Base-by-base conservation (phyloP, 2,113 vertebrate genomes). In the Otolemur garnettii region DNA sequence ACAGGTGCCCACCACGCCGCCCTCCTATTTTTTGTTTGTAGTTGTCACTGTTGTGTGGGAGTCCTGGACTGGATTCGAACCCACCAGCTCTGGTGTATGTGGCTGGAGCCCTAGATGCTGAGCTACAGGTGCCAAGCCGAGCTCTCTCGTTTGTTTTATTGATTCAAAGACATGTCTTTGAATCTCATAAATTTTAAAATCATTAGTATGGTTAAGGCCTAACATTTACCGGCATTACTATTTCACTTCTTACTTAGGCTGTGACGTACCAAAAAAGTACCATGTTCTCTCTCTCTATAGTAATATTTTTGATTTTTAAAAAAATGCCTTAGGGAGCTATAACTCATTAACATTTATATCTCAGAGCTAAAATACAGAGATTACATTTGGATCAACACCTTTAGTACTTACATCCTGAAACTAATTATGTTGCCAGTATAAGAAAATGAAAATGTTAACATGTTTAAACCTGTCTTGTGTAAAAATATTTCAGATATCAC, bases 311-410 rank as follows among this genome's bases (percentile, higher is more conserved):
- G 24, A 94, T 62, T 62, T 66, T 57, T 55, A 57, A 92, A 75
- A 95, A 80, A 95, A 80, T 94, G 79, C 38, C 60, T 94, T 82
- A 14, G 6, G 78, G 38, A 97, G 59, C 81, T 45, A 24, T 80
- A 86, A 93, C 95, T 96, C 97, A 35, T 92, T 98, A 98, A 98
- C 98, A 98, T 98, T 98, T 98, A 93, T 97, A 93, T 96, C 97
- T 95, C 96, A 96, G 97, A 94, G 93, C 91, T 98, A 97, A 98
- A 98, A 97, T 95, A 87, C 24, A 21, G 87, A 98, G 97, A 98
- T 98, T 98, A 98, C 91, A 90, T 87, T 98, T 97, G 97, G 95
- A 98, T 98, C 96, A 97, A 98, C 98, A 98, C 96, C 9, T 98
- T 98, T 75, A 42, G 53, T 98, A 98, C 98, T 98, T 98, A 97